Conservation (phyloP, 2,888 invertebrate genomes). For the Synergus japonicus region DNA sequence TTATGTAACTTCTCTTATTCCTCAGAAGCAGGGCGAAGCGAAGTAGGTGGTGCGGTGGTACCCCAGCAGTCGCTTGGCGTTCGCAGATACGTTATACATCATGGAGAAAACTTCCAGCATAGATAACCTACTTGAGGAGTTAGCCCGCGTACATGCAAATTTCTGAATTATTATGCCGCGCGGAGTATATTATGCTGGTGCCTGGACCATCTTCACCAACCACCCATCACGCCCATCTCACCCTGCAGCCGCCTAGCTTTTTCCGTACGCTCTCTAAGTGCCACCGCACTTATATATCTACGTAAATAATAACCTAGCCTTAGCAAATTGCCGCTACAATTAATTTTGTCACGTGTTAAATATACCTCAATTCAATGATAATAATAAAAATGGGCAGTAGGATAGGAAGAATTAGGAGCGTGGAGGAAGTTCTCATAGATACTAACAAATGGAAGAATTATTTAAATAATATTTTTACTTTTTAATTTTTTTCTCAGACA, state of each 20-base stretch:
- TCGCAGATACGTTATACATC: conserved; percentile 69
- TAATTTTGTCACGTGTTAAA: conserved; percentile 48
- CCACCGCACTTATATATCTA: too few species aligned
- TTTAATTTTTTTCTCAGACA: too few species aligned
- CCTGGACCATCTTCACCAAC: conserved; percentile 49
- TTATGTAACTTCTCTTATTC: conserved; percentile 65
- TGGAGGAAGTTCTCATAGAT: neutral
- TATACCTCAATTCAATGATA: neutral
- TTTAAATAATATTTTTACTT: too few species aligned
- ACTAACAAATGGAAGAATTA: too few species aligned
- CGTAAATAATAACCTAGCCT: neutral
- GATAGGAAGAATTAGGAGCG: neutral
- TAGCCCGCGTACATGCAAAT: conserved; percentile 78
- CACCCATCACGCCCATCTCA: conserved; percentile 51
- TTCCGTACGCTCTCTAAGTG: conserved; percentile 45
- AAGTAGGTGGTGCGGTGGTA: conserved; percentile 48
- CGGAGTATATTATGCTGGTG: conserved; percentile 65
- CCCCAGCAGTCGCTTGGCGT: conserved; percentile 51
- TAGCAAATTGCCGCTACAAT: conserved; percentile 55
- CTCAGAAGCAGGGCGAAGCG: conserved; percentile 45
- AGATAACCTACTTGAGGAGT: conserved; percentile 78
- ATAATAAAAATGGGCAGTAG: neutral
- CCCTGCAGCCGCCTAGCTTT: conserved; percentile 42
- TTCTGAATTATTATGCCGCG: conserved; percentile 76
- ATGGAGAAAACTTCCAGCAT: conserved; percentile 74